phyloP scores from a whole-genome alignment of 2,113 vertebrate genomes.

The Equus quagga region DNA sequence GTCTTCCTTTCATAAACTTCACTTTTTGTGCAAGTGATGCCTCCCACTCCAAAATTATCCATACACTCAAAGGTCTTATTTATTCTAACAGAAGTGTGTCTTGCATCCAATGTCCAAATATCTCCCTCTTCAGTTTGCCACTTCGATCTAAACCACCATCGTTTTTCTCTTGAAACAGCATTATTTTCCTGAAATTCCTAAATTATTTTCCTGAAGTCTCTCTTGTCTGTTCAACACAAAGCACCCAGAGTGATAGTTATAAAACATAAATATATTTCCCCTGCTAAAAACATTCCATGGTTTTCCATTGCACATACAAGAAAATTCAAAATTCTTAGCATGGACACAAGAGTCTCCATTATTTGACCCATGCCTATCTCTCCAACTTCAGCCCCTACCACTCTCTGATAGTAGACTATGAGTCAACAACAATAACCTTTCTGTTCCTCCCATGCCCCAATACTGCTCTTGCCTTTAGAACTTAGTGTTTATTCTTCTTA shows the following conservation, averaged over 20 bases:
- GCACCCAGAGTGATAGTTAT: neutral
- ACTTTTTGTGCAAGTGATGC: neutral
- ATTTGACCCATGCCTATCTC: neutral
- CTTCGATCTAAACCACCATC: neutral
- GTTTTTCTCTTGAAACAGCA: neutral
- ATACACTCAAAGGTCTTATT: neutral
- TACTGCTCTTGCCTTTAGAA: neutral
- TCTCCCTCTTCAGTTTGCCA: neutral
- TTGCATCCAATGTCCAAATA: neutral
- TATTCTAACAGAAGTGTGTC: neutral
- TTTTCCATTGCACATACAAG: neutral
- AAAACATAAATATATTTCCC: neutral
- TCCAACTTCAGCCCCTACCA: neutral
- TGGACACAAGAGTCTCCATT: neutral
- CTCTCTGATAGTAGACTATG: neutral
- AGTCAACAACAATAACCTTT: neutral
- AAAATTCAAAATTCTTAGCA: neutral
- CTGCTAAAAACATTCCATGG: neutral
- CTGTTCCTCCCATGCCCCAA: neutral
- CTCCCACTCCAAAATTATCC: neutral
- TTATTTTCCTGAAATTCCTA: neutral
- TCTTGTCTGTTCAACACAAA: neutral
- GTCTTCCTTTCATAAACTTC: neutral
- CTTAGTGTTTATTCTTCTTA: neutral
- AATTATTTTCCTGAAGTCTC: neutral